Base-by-base conservation (phyloP, 2,888 invertebrate species). In the Eupithecia subfuscata region DNA sequence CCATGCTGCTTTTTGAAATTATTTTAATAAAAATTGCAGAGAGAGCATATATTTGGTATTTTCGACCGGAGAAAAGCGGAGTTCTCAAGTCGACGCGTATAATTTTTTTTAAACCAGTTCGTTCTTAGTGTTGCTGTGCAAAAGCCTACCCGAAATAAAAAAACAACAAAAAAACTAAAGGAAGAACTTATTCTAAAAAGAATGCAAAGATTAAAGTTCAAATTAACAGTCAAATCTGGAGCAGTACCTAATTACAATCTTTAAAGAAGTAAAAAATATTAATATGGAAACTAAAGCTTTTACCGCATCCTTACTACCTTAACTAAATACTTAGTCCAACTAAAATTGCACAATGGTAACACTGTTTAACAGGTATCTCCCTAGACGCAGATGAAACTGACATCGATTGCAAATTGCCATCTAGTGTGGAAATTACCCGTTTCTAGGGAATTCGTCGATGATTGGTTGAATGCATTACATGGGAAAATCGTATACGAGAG, bases 321-420 rank as follows among this genome's bases (percentile, higher is more conserved):
- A 56, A 56, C 65, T 65, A 37, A 37, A 34, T 34, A 18, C 18
- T 37, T 37, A 67, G 65, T 37, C 5, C 65, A 40, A 67, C 65
- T n/a, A n/a, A 34, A 40, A 67, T 22, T n/a, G 65, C 37, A 37
- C 65, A 37, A 37, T 34, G 37, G 37, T 67, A 67, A 37, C 65
- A 65, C 37, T 67, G 64, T 30, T 43, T 69, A 69, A 56, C 74
- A 77, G 72, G 77, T 75, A 72, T 52, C 68, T 76, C 77, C 77
- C 77, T 34, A n/a, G 73, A 43, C 65, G 45, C 77, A 45, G 69
- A 65, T 75, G 73, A 73, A 70, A 70, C 43, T 75, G 77, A 77
- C 75, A 77, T 77, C 77, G 77, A 77, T 77, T 77, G 73, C 40
- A 73, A 75, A 70, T 70, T 63, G 70, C 75, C 22, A 74, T 64